Conservation (phyloP, 2,888 invertebrate species). For the Andrena haemorrhoa region DNA sequence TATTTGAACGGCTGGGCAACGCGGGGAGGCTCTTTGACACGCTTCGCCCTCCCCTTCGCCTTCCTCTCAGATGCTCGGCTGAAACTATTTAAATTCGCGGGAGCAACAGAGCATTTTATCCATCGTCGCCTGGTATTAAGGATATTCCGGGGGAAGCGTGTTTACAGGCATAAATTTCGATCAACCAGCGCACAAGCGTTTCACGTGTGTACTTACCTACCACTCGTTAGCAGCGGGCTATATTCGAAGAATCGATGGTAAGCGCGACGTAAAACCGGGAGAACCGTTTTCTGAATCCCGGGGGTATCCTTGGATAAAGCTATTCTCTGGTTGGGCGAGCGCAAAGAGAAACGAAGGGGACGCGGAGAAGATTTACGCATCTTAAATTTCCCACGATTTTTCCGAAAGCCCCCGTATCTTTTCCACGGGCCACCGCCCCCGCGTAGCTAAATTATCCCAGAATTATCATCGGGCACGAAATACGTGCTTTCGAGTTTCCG, state of each 20-base stretch:
- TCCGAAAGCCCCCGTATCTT: slow-evolving; percentile 27
- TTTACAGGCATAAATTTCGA: too few relatives aligned
- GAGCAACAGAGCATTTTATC: not conserved
- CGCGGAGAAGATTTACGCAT: slow-evolving; percentile 36
- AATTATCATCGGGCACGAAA: slow-evolving; percentile 34
- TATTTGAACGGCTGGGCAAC: slow-evolving; percentile 30
- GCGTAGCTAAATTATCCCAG: slow-evolving; percentile 36
- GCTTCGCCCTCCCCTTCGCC: not conserved
- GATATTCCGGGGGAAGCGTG: too few relatives aligned
- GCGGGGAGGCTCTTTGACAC: slow-evolving; percentile 30
- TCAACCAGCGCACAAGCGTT: too few relatives aligned
- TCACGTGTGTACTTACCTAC: not conserved
- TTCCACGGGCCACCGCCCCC: slow-evolving; percentile 9
- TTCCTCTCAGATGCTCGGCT: not conserved
- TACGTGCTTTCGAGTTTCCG: not conserved
- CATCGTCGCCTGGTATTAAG: too few relatives aligned
- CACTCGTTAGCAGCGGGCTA: not conserved
- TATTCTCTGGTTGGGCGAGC: slow-evolving; percentile 4
- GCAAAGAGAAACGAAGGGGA: too few relatives aligned
- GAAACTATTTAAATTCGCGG: not conserved
- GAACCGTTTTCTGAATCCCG: slow-evolving; percentile 28
- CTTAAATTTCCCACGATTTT: slow-evolving; percentile 39
- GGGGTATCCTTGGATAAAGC: slow-evolving; percentile 31
- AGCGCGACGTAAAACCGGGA: slow-evolving; percentile 8
- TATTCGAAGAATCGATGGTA: not conserved